Base-by-base conservation (phyloP, 2,888 invertebrate genomes). In the Coelinius sp. region DNA sequence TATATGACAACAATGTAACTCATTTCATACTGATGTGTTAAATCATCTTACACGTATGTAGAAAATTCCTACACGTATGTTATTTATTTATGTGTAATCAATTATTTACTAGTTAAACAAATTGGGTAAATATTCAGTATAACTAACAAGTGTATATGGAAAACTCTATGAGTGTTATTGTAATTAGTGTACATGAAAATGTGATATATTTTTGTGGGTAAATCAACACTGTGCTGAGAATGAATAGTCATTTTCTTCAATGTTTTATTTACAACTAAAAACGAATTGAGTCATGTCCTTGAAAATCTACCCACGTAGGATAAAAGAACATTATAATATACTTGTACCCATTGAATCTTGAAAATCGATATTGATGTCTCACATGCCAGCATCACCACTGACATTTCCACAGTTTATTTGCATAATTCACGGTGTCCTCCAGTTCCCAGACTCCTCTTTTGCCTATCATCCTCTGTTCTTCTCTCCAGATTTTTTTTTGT, bases 331-430 rank as follows among this genome's bases (percentile, higher is more conserved):
- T 27, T 31, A 20, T 31, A 22, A 49, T 20, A 49, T 20, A n/a
- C 0, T 35, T 31, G 7, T 59, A n/a, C 22, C 25, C 10, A 59
- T 59, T 59, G 24, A 24, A 25, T 35, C 25, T 31, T 25, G 27
- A 17, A 59, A 71, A 76, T 75, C 76, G 75, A 77, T 76, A 77
- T 74, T 72, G 76, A 77, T 71, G 70, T 59, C 35, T 66, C 64
- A 22, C n/a, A 22, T 25, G 24, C 20, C 20, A 24, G 14, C 63
- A 46, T 63, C 74, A 78, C 77, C 76, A 80, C 78, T 81, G 84
- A 83, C 82, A 82, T 84, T 85, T 83, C 73, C 80, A 77, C 71
- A 76, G 76, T 77, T 73, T 70, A 78, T 82, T 81, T 82, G 80
- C 82, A 83, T 83, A 83, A 84, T 82, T 84, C 76, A 79, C 77